Evolutionary conservation across 2,113 vertebrate genomes (phyloP), one percentile per base, ranked within the genome.

Genomic region (Lota lota): DNA sequence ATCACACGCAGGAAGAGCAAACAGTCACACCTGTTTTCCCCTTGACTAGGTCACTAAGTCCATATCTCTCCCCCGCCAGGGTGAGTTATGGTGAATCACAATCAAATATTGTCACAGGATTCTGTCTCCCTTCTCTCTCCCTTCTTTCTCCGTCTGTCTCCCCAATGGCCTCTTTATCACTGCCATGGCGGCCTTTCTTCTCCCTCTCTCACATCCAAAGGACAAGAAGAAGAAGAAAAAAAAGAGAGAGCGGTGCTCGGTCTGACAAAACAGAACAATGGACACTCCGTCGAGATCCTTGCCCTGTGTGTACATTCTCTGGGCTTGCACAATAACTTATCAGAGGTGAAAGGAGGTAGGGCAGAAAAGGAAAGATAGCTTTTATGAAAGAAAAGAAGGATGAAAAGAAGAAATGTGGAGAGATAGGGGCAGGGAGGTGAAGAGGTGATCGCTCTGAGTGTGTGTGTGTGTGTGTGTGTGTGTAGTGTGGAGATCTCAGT

Each of bases 51-150:
- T 76, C 61, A 88, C 84, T 79, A 80, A 84, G 85, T 83, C 65
- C 76, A 64, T 85, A 87, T 90, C 84, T 82, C 68, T 79, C 60
- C 63, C 63, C 63, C n/a, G 64, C 58, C 62, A 70, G 77, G 74
- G 76, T 83, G 79, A 86, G 80, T 77, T 81, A 65, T 66, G 79
- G 83, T 84, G 83, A 89, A 87, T 89, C 85, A 87, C 79, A 84
- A 81, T 85, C 79, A 82, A 85, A 91, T 90, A 89, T 90, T 88
- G 88, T 88, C 83, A 84, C 69, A 84, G 73, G 79, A 80, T 83
- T 84, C 87, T 82, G 73, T 68, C 8, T 64, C 63, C 62, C 85
- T 81, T 83, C 66, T 79, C 85, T 76, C 75, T 57, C 65, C 74
- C 67, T 67, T 82, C 64, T 62, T 76, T 78, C 68, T 75, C 72